Conservation (phyloP, 2,888 invertebrate genomes). For the Scaptomyza reducta region DNA sequence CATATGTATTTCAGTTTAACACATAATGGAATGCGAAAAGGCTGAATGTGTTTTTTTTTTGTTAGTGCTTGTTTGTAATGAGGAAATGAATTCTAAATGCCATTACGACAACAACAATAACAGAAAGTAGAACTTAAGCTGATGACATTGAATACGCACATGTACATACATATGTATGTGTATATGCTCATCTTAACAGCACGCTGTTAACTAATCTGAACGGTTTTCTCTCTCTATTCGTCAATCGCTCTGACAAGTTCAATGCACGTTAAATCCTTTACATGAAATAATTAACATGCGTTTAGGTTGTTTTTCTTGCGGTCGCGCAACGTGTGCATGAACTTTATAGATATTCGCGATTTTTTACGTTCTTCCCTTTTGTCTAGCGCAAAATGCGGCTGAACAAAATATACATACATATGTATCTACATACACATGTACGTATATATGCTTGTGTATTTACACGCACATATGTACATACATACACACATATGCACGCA, state of each 20-base stretch:
- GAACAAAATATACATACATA: constrained; percentile 40
- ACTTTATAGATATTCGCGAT: constrained; percentile 73
- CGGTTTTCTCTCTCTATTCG: neutral
- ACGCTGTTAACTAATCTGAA: constrained; percentile 5
- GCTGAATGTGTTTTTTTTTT: constrained; percentile 16
- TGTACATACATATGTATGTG: neutral
- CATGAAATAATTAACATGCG: constrained; percentile 55
- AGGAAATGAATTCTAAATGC: constrained; percentile 71
- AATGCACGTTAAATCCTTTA: constrained; percentile 73
- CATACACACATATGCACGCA: neutral
- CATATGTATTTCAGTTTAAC: constrained; percentile 8
- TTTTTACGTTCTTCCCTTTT: constrained; percentile 33
- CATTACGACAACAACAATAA: constrained; percentile 34
- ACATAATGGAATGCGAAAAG: constrained; percentile 44
- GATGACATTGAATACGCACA: constrained; percentile 1
- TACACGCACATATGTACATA: neutral
- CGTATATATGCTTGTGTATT: constrained; percentile 10
- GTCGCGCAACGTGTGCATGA: constrained; percentile 61
- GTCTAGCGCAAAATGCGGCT: constrained; percentile 75
- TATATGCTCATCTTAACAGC: constrained; percentile 22
- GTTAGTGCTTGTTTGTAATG: constrained; percentile 44
- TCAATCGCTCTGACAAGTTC: constrained; percentile 41
- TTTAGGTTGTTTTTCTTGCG: constrained; percentile 20
- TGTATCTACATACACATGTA: constrained; percentile 7
- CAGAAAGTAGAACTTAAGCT: constrained; percentile 18